Evolutionary conservation across 2,113 vertebrate genomes (phyloP).

Genomic region (Gambusia holbrooki): DNA sequence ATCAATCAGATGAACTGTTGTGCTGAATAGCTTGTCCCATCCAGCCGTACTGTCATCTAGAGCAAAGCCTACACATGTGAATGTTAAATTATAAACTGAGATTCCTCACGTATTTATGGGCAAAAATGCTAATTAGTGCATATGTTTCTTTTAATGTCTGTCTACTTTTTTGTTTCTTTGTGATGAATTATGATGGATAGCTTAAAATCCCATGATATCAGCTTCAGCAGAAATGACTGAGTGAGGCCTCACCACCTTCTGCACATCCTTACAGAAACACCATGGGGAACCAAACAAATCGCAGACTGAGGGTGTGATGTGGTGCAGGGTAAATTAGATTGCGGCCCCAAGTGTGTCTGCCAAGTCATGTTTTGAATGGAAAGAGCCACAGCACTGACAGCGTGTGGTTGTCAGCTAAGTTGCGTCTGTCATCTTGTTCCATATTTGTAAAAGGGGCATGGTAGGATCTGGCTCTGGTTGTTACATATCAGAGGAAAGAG

Average conservation of each 20-base stretch:
- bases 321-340: constrained; percentile 33
- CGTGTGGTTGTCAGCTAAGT: constrained; percentile 22
- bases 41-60: constrained; percentile 68
- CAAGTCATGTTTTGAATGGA: constrained; percentile 29
- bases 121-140: neutral
- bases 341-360: constrained; percentile 30
- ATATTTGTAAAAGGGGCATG: constrained; percentile 29
- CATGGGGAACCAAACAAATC: constrained; percentile 2
- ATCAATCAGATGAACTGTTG: constrained; percentile 14
- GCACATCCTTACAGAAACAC: constrained; percentile 15
- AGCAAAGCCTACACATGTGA: constrained; percentile 21
- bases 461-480: constrained; percentile 14
- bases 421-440: constrained; percentile 28
- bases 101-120: constrained; percentile 15
- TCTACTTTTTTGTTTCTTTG: neutral
- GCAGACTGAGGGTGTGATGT: constrained; percentile 25
- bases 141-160: neutral
- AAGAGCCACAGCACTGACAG: constrained; percentile 28
- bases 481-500: constrained; percentile 29
- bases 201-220: constrained; percentile 21
- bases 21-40: constrained; percentile 13
- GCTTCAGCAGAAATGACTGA: constrained; percentile 5
- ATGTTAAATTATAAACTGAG: constrained; percentile 5
- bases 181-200: constrained; percentile 33
- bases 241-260: constrained; percentile 3